These are phyloP conservation scores for Papilio xuthus DNA, from an alignment of 1,140 invertebrate species.

Conservation along the genomic window DNA sequence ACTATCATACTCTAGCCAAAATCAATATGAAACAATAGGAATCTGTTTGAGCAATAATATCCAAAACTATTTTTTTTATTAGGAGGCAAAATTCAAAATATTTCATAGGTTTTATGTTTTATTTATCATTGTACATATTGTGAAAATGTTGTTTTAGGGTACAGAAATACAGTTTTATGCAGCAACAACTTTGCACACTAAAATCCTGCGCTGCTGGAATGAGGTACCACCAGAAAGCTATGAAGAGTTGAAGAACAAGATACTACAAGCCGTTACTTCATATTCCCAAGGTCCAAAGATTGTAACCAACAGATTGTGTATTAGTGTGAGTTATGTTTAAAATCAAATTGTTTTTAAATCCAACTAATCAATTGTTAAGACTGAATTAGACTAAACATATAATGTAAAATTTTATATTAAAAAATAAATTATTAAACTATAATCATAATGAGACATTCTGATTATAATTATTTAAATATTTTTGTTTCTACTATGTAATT, in stretches of 20 bases:
- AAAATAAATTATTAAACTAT: too few species aligned
- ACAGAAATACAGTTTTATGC: slow-evolving; percentile 96
- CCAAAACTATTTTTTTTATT: not conserved
- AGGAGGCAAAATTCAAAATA: not conserved
- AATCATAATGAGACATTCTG: too few species aligned
- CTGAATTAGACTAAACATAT: too few species aligned
- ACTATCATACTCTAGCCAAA: not conserved
- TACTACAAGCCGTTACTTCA: slow-evolving; percentile 88
- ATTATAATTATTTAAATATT: too few species aligned
- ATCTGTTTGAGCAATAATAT: not conserved
- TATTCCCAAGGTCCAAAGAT: slow-evolving; percentile 91
- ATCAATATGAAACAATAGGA: not conserved
- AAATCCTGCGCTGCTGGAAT: slow-evolving; percentile 92
- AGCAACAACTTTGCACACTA: slow-evolving; percentile 92
- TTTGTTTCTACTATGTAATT: too few species aligned
- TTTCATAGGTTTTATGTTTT: not conserved
- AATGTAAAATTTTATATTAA: too few species aligned
- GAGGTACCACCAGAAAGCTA: slow-evolving; percentile 91
- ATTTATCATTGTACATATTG: not conserved
- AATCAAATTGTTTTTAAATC: slow-evolving; percentile 10
- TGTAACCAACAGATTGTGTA: slow-evolving; percentile 92
- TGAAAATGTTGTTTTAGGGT: slow-evolving; percentile 81
- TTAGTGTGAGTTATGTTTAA: slow-evolving; percentile 85
- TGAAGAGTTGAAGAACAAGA: slow-evolving; percentile 86
- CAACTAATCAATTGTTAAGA: not conserved